Evolutionary conservation across 2,888 invertebrate species (phyloP).

Genomic region (Parnassius mnemosyne): DNA sequence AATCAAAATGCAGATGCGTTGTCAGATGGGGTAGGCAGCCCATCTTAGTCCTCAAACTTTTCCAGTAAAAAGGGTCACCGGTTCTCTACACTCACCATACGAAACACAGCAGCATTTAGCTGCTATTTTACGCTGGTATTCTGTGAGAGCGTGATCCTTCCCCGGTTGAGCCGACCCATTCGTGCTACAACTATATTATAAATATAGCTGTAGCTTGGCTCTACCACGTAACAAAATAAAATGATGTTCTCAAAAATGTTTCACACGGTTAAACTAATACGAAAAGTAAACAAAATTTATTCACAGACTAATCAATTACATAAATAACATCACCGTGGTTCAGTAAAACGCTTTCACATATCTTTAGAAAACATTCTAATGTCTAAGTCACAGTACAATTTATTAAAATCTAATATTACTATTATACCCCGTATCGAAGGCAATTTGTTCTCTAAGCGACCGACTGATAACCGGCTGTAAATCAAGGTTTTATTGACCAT

Average conservation of each 20-base stretch:
- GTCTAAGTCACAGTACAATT: conserved; percentile 15
- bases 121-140: no score
- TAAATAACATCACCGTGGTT: conserved; percentile 10
- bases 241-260: background rate
- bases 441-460: conserved; percentile 36
- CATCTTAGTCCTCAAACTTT: no score
- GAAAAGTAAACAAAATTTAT: conserved; percentile 16
- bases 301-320: conserved; percentile 11
- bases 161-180: no score
- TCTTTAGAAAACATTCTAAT: conserved; percentile 7
- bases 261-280: conserved; percentile 13
- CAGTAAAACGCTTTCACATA: conserved; percentile 3
- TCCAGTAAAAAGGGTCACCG: no score
- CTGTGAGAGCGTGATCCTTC: no score
- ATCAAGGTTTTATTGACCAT: conserved; percentile 52
- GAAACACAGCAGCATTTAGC: no score
- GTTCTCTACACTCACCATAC: no score
- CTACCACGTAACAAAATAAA: no score
- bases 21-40: no score
- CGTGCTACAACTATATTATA: no score
- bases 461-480: conserved; percentile 42
- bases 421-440: conserved; percentile 32
- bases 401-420: conserved; percentile 21
- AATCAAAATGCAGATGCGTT: no score
- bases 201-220: no score